Percentiles rank a stretch among this genome's conserved stretches.
phyloP scores from a whole-genome alignment of 2,113 vertebrate species.

The Apus apus region DNA sequence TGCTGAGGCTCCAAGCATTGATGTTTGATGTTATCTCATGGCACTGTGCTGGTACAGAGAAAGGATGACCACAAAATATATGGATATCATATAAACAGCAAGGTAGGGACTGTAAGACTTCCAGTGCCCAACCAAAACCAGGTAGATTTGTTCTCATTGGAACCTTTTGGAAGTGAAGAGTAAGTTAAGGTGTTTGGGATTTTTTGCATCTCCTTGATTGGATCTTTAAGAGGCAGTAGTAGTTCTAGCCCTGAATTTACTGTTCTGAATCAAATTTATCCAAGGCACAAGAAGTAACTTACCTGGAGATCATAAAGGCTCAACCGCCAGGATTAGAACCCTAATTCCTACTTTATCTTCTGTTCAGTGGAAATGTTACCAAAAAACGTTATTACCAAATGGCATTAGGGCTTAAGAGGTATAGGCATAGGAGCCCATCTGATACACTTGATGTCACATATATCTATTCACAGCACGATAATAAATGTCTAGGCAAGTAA shows the following conservation, averaged over 20 bases:
- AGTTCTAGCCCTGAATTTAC: not conserved
- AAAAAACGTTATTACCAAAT: not conserved
- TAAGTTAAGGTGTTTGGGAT: not conserved
- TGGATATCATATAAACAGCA: not conserved
- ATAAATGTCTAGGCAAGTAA: not conserved
- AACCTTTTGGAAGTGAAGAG: not conserved
- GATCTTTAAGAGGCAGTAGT: not conserved
- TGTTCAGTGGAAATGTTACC: not conserved
- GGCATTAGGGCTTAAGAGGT: not conserved
- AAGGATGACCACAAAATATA: not conserved
- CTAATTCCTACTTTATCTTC: not conserved
- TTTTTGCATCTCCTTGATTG: not conserved
- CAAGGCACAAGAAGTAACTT: constrained; percentile 11
- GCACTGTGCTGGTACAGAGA: not conserved
- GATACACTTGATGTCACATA: not conserved
- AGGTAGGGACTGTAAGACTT: not conserved
- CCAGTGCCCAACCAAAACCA: not conserved
- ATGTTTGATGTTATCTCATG: not conserved
- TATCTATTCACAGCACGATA: not conserved
- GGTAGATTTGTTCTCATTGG: not conserved
- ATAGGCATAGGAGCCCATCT: not conserved
- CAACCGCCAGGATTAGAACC: constrained; percentile 18
- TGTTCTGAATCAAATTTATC: constrained; percentile 7
- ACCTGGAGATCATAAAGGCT: not conserved
- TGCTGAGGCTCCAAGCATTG: not conserved